Base-by-base conservation (phyloP, 2,113 vertebrate genomes). In the Aspiorhynchus laticeps region DNA sequence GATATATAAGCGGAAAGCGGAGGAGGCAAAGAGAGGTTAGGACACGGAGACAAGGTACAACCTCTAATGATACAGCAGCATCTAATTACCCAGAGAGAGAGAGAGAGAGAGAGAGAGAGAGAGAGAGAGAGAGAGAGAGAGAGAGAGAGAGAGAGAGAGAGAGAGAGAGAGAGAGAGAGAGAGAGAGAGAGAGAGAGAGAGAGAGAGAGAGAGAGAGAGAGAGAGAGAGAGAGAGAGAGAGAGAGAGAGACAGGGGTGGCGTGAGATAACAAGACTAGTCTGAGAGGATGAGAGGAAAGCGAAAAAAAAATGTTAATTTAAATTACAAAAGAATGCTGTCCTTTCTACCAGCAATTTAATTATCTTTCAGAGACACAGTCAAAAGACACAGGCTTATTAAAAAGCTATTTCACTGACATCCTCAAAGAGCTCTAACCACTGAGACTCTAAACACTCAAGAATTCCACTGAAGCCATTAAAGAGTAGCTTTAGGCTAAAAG, bases 271-370 rank as follows among this genome's bases (percentile, higher is more conserved):
- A 63, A 26, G 86, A 75, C 9, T 36, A 14, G 61, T 53, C 84
- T 76, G 83, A 88, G 87, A 88, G 69, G 63, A 51, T 31, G 43
- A 78, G 46, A 63, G 28, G 31, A 41, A 59, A 53, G n/a, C 7
- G 90, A 84, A 69, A 93, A 93, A 92, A 56, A 87, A 83, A 84
- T 46, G 89, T 94, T 95, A 92, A 96, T 96, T 96, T 96, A 95
- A 96, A 96, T 95, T 94, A 95, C 94, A 95, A 96, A 95, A 96
- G 95, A 94, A 95, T 93, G 91, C 90, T 85, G 90, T 93, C 91
- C 94, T 94, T 95, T 96, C 93, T 92, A 92, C 88, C 91, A 92
- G 93, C 91, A 93, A 92, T 93, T 94, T 93, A 95, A 95, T 95
- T 96, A 95, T 96, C 93, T 95, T 93, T 90, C 91, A 93, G 87